Evolutionary conservation across 2,797 vertebrate genomes (phyloP).

Genomic region (Calcarius lapponicus): DNA sequence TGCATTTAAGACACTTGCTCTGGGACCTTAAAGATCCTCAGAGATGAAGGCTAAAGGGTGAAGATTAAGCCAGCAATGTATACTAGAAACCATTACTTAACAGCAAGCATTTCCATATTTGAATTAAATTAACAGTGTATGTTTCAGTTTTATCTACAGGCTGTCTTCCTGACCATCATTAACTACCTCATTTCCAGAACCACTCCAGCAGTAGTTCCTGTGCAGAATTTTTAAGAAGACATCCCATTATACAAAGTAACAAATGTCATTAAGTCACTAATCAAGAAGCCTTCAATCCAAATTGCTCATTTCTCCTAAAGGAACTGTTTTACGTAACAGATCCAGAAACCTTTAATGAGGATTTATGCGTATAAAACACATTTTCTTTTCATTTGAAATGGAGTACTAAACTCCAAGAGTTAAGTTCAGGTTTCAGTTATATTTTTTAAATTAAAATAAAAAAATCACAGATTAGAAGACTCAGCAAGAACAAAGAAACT

Average conservation of each 20-base stretch:
- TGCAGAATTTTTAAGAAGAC: neutral
- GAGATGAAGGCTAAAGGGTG: neutral
- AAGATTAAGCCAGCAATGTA: neutral
- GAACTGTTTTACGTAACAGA: neutral
- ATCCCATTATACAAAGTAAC: neutral
- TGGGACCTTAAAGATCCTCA: neutral
- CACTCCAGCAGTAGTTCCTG: neutral
- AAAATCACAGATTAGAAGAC: neutral
- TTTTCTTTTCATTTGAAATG: neutral
- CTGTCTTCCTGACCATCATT: neutral
- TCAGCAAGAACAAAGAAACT: neutral
- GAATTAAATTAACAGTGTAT: conserved; percentile 12
- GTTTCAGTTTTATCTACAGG: conserved; percentile 3
- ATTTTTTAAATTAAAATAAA: neutral
- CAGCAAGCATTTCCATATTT: conserved; percentile 17
- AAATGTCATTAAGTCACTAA: neutral
- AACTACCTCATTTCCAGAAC: neutral
- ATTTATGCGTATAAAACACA: neutral
- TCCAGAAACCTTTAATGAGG: neutral
- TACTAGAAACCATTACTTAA: neutral
- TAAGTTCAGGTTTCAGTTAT: neutral
- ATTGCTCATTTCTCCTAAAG: neutral
- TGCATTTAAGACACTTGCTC: neutral
- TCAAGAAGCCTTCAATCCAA: neutral
- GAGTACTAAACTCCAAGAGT: neutral